Conservation (phyloP, 30 jellyfish, hydroid and myxozoan genomes). For the Turritopsis dohrnii region DNA sequence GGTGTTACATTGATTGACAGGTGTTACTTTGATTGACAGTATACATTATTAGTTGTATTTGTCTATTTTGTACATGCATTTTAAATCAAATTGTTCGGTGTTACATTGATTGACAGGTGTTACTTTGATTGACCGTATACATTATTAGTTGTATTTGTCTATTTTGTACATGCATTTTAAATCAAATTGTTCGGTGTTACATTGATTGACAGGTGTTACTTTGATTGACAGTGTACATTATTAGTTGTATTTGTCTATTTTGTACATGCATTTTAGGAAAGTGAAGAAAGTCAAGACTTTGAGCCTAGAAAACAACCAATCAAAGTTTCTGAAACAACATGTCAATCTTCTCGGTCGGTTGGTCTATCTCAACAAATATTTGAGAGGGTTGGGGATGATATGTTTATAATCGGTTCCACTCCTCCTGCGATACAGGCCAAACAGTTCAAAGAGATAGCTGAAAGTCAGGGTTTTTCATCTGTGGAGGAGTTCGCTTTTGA, state of each 20-base stretch:
- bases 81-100: too few relatives aligned
- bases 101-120: too few relatives aligned
- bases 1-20: too few relatives aligned
- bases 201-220: too few relatives aligned
- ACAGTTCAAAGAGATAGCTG: constrained; percentile 48
- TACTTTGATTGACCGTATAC: too few relatives aligned
- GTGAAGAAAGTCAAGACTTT: constrained; percentile 53
- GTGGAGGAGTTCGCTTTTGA: constrained; percentile 40
- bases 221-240: too few relatives aligned
- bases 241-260: background rate
- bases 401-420: constrained; percentile 63
- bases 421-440: constrained; percentile 49
- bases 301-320: background rate
- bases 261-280: constrained; percentile 35
- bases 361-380: constrained; percentile 24
- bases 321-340: background rate
- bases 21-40: background rate
- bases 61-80: too few relatives aligned
- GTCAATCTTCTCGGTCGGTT: background rate
- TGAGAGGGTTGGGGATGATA: constrained; percentile 64
- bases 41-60: too few relatives aligned
- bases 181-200: too few relatives aligned
- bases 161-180: too few relatives aligned
- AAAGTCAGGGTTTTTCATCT: constrained; percentile 38
- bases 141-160: too few relatives aligned